phyloP scores from a whole-genome alignment of 1,140 invertebrate species.

The Drosophila lacteicornis region DNA sequence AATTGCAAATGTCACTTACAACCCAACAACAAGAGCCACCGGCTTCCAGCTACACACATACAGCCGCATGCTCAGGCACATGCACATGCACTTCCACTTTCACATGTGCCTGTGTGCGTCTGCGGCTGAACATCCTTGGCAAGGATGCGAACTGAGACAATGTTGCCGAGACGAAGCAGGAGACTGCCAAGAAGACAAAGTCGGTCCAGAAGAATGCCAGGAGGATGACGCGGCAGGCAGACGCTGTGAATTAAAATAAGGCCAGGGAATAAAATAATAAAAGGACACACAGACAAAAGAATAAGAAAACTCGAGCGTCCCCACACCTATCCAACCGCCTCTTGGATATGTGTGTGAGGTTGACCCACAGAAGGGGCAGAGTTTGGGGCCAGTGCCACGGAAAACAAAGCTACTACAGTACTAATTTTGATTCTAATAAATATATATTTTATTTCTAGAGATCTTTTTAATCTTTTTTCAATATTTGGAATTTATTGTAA shows the following conservation, averaged over 20 bases:
- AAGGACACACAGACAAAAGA: conserved; percentile 82
- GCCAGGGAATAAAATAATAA: conserved; percentile 83
- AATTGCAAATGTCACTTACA: conserved; percentile 85
- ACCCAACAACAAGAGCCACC: conserved; percentile 56
- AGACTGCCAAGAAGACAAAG: conserved; percentile 48
- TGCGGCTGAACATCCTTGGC: conserved; percentile 58
- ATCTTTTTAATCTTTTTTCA: too few species aligned
- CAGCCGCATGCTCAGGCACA: conserved; percentile 4
- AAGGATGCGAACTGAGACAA: conserved; percentile 75
- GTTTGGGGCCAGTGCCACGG: conserved; percentile 7
- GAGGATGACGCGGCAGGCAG: conserved; percentile 77
- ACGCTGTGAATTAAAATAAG: conserved; percentile 83
- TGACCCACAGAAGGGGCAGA: conserved; percentile 63
- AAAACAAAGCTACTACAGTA: conserved; percentile 8
- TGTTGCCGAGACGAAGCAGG: conserved; percentile 53
- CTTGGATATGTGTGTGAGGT: conserved; percentile 34
- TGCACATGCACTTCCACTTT: conserved; percentile 7
- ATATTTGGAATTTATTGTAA: too few species aligned
- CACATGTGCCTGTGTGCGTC: conserved; percentile 5
- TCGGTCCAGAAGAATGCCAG: conserved; percentile 46
- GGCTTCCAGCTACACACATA: conserved; percentile 25
- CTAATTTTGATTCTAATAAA: conserved; percentile 2
- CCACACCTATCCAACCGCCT: neutral
- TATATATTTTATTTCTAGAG: conserved; percentile 26
- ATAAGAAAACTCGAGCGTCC: conserved; percentile 73